Conservation (phyloP, 2,888 invertebrate species). For the Crematogaster levior region DNA sequence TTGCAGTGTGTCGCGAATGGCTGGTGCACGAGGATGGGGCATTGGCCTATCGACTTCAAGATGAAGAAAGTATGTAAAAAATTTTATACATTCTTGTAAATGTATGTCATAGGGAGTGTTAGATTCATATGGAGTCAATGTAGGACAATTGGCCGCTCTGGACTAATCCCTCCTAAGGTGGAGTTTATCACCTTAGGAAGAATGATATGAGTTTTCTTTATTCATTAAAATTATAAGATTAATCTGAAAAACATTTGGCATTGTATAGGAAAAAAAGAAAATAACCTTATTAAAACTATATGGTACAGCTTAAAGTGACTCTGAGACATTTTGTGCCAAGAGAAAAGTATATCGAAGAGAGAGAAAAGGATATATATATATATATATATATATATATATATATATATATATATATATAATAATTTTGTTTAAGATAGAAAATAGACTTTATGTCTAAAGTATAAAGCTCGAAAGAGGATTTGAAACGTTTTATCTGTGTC, state of each 20-base stretch:
- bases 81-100: not conserved
- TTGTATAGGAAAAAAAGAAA: not conserved
- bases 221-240: not conserved
- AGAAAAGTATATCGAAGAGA: not conserved
- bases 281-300: not conserved
- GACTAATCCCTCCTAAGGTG: too few species aligned
- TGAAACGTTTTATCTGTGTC: not conserved
- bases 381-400: not conserved
- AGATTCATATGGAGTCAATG: too few species aligned
- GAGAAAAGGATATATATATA: not conserved
- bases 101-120: not conserved
- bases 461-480: not conserved
- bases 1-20: constrained; percentile 93
- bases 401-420: too few species aligned
- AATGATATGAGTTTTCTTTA: too few species aligned
- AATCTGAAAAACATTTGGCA: not conserved
- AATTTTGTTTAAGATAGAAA: not conserved
- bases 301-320: not conserved
- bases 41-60: constrained; percentile 92
- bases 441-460: not conserved
- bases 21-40: constrained; percentile 94
- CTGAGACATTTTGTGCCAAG: not conserved
- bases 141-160: too few species aligned
- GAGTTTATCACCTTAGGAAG: not conserved
- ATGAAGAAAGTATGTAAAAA: constrained; percentile 90